Percentiles rank a stretch among this genome's conserved stretches.
Conservation (phyloP, 2,888 invertebrate genomes). For the Callyntrura guangdongensis region DNA sequence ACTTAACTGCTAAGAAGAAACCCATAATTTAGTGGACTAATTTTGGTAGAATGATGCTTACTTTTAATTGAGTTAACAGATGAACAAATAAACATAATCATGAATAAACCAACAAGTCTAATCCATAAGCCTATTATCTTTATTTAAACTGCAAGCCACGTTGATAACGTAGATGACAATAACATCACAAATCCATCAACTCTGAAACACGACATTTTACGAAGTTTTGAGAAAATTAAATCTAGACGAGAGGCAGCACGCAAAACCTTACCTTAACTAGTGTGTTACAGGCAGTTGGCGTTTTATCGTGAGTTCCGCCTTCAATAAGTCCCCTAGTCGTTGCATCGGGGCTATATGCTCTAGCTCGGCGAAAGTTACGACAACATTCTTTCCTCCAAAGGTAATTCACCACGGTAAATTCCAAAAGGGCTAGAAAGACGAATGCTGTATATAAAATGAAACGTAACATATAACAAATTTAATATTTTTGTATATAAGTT, state of each 20-base stretch:
- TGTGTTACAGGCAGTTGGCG: constrained; percentile 70
- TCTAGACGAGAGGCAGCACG: background rate
- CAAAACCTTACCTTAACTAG: constrained; percentile 59
- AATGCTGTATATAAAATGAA: constrained; percentile 85
- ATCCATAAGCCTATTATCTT: constrained; percentile 16
- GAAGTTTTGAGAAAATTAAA: background rate
- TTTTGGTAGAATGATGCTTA: no score
- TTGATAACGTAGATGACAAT: background rate
- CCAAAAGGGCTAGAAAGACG: constrained; percentile 87
- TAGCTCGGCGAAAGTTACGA: constrained; percentile 80
- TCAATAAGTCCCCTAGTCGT: constrained; percentile 56
- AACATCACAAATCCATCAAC: background rate
- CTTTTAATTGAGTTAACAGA: background rate
- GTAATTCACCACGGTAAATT: constrained; percentile 87
- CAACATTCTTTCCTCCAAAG: constrained; percentile 86
- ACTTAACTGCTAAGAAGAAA: background rate
- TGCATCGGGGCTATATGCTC: constrained; percentile 67
- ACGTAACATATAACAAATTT: background rate
- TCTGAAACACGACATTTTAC: background rate
- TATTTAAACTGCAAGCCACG: background rate
- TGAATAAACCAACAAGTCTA: background rate
- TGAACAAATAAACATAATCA: constrained; percentile 23
- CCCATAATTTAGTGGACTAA: background rate
- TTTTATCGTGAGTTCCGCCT: constrained; percentile 55
- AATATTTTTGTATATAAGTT: background rate